phyloP scores from a whole-genome alignment of 2,113 vertebrate species.

The Psephotus haematonotus region DNA sequence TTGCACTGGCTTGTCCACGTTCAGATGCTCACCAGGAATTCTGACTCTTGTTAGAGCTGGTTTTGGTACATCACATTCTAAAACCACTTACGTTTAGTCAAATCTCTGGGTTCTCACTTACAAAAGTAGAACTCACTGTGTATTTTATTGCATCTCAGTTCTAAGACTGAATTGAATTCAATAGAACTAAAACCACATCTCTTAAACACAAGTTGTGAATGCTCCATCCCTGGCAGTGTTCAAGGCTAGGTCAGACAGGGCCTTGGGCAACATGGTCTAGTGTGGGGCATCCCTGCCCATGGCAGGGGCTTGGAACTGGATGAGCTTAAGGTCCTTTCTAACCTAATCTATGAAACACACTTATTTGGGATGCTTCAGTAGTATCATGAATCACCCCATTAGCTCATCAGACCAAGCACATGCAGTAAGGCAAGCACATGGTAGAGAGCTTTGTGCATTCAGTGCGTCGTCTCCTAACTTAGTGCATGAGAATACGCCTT shows the following conservation, averaged over 20 bases:
- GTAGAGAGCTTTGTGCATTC: not conserved
- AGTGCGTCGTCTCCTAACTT: not conserved
- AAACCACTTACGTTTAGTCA: not conserved
- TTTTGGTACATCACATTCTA: not conserved
- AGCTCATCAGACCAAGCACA: not conserved
- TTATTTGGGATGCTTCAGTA: not conserved
- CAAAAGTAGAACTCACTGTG: not conserved
- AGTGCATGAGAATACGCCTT: rapidly evolving
- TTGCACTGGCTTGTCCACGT: not conserved
- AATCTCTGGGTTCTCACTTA: not conserved
- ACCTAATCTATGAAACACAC: not conserved
- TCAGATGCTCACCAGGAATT: not conserved
- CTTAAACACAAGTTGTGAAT: too few relatives aligned
- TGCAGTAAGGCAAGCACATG: not conserved
- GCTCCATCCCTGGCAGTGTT: not conserved
- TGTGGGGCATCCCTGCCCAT: not conserved
- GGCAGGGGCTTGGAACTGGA: not conserved
- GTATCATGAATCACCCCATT: not conserved
- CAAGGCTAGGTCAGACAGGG: not conserved
- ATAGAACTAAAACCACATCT: not conserved
- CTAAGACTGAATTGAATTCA: not conserved
- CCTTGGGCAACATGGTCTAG: not conserved
- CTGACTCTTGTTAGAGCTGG: not conserved
- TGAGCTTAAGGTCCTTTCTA: not conserved
- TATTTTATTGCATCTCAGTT: not conserved